Evolutionary conservation across 2,888 invertebrate genomes (phyloP).

Genomic region (Noctua janthina): DNA sequence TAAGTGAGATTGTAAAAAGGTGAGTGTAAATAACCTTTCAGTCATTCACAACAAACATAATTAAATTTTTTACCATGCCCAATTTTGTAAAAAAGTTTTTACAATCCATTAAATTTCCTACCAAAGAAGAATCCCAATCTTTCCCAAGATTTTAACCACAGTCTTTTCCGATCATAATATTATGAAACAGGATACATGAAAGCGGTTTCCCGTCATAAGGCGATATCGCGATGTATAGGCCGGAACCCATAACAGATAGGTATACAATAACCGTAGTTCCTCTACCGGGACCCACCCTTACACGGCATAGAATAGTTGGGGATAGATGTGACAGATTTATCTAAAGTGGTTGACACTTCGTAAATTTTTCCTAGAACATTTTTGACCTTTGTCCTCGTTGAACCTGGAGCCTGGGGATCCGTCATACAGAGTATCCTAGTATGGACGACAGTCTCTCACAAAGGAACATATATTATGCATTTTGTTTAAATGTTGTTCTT

Average conservation of each 20-base stretch:
- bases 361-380: too few relatives aligned
- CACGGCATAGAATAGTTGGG: constrained; percentile 31
- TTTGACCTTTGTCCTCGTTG: too few relatives aligned
- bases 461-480: too few relatives aligned
- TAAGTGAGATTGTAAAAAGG: too few relatives aligned
- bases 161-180: constrained; percentile 25
- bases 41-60: background rate
- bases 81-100: background rate
- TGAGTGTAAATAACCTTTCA: background rate
- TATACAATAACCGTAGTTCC: constrained; percentile 57
- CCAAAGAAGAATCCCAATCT: background rate
- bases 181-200: constrained; percentile 38
- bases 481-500: too few relatives aligned
- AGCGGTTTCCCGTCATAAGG: constrained; percentile 59
- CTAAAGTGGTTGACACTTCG: too few relatives aligned
- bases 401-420: too few relatives aligned
- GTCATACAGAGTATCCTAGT: too few relatives aligned
- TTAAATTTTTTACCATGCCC: too few relatives aligned
- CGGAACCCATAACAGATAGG: constrained; percentile 64
- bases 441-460: too few relatives aligned
- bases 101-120: background rate
- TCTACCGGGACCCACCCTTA: constrained; percentile 40
- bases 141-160: background rate
- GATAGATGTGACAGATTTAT: constrained; percentile 20
- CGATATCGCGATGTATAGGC: constrained; percentile 68